Conservation (phyloP, 2,797 vertebrate genomes). For the Aythya fuligula region DNA sequence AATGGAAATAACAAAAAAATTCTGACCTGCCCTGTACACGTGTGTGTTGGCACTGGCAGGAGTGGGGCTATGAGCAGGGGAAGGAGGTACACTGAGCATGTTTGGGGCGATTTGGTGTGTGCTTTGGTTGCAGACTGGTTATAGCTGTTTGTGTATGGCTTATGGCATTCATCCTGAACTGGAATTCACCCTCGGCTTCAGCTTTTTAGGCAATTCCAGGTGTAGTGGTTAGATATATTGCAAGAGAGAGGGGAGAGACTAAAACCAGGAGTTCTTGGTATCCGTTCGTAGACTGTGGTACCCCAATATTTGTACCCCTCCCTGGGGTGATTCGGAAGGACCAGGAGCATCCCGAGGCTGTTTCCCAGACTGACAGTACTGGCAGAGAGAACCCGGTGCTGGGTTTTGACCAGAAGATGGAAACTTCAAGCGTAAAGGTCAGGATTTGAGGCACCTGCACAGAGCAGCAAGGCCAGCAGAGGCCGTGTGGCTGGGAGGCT, state of each 20-base stretch:
- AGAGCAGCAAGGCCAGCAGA: accelerated
- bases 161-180: neutral
- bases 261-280: neutral
- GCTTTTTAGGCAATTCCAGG: neutral
- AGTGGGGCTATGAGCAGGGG: neutral
- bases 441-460: neutral
- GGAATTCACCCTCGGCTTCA: neutral
- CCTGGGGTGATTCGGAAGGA: neutral
- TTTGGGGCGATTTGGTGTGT: neutral
- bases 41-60: neutral
- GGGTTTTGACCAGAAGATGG: neutral
- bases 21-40: neutral
- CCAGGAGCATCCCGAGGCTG: neutral
- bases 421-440: neutral
- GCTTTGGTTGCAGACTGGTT: neutral
- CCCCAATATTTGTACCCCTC: neutral
- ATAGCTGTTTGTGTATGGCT: neutral
- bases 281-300: neutral
- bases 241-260: neutral
- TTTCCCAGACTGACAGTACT: neutral
- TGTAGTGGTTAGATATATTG: neutral
- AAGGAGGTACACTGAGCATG: neutral
- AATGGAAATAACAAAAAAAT: neutral
- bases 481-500: accelerated
- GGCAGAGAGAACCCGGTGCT: neutral